phyloP scores from a whole-genome alignment of 1,140 invertebrate species.

The Drosophila pallidifrons region DNA sequence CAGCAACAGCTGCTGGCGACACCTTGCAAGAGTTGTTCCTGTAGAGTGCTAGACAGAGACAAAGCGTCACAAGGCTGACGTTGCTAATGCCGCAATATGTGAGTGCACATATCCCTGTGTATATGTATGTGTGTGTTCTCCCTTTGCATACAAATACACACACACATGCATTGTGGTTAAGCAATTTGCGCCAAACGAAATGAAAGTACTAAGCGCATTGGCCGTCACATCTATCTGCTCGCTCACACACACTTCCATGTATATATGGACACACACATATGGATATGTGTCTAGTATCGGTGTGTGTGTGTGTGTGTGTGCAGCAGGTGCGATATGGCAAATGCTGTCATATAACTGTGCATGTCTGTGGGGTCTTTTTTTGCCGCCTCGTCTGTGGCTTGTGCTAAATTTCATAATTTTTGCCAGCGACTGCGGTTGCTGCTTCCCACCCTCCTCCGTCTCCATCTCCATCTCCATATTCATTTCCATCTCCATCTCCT shows the following conservation, averaged over 20 bases:
- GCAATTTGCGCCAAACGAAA: slow-evolving; percentile 80
- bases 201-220: slow-evolving; percentile 80
- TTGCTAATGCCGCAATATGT: slow-evolving; percentile 65
- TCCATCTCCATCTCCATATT: not conserved
- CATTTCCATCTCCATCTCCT: not conserved
- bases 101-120: slow-evolving; percentile 15
- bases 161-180: slow-evolving; percentile 73
- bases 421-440: slow-evolving; percentile 45
- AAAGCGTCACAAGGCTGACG: slow-evolving; percentile 48
- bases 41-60: slow-evolving; percentile 31
- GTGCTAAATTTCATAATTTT: slow-evolving; percentile 82
- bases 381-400: slow-evolving; percentile 61
- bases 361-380: slow-evolving; percentile 39
- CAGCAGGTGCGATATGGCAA: slow-evolving; percentile 75
- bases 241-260: not conserved
- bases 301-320: slow-evolving; percentile 53
- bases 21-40: slow-evolving; percentile 67
- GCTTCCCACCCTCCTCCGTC: not conserved
- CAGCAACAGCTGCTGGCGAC: slow-evolving; percentile 75
- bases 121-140: slow-evolving; percentile 20
- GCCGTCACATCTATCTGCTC: slow-evolving; percentile 55
- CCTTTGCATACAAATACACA: slow-evolving; percentile 50
- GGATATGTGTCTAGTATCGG: slow-evolving; percentile 9
- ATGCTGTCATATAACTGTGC: slow-evolving; percentile 62
- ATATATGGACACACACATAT: not conserved